A percentile compares a stretch with the other conserved stretches of the same genome.
Conservation (phyloP, 2,113 vertebrate species). For the Lanius ludovicianus region DNA sequence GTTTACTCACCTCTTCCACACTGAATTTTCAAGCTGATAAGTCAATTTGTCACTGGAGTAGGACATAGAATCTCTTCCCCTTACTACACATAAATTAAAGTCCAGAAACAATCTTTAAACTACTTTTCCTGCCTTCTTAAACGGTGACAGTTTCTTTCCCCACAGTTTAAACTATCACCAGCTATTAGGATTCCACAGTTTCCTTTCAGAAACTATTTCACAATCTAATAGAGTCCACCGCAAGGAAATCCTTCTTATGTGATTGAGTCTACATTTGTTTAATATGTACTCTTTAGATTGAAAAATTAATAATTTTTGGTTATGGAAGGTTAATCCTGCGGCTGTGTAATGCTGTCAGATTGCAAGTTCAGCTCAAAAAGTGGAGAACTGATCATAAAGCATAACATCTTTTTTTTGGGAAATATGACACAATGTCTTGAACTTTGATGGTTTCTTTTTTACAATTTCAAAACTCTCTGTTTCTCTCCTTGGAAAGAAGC, state of each 20-base stretch:
- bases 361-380: background rate
- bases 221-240: background rate
- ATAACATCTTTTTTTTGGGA: background rate
- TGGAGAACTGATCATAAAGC: background rate
- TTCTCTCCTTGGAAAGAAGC: background rate
- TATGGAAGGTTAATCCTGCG: background rate
- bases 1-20: background rate
- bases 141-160: background rate
- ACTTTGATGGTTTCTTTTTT: background rate
- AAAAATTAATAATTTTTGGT: background rate
- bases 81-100: background rate
- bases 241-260: background rate
- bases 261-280: conserved; percentile 12
- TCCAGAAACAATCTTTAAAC: background rate
- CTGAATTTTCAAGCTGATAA: background rate
- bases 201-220: conserved; percentile 1
- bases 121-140: background rate
- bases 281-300: background rate
- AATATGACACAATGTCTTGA: background rate
- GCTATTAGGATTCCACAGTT: background rate
- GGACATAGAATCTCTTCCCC: background rate
- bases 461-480: background rate
- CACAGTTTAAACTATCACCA: background rate
- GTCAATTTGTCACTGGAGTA: background rate
- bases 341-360: background rate